Conservation (phyloP, 2,113 vertebrate genomes). For the Rynchops niger region DNA sequence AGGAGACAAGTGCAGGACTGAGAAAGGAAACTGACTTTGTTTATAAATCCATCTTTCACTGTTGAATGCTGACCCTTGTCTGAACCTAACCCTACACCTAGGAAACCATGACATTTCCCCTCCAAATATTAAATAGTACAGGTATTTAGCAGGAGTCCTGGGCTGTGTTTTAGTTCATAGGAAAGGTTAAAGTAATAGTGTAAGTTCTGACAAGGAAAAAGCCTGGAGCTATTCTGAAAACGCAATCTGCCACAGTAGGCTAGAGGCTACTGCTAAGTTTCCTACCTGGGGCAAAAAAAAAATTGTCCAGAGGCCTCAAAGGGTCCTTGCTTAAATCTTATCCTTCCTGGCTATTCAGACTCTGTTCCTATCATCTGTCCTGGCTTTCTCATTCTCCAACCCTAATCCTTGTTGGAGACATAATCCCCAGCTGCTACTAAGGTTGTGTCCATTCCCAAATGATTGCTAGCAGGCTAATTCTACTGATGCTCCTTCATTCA, state of each 20-base stretch:
- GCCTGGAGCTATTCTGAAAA: neutral
- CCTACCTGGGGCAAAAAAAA: neutral
- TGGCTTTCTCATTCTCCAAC: neutral
- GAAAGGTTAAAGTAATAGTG: neutral
- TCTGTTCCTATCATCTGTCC: neutral
- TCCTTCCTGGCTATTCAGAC: neutral
- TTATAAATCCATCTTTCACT: neutral
- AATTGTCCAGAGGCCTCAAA: neutral
- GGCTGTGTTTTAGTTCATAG: neutral
- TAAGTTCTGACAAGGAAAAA: neutral
- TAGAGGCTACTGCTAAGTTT: neutral
- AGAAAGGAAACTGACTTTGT: neutral
- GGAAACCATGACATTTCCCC: neutral
- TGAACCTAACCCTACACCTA: neutral
- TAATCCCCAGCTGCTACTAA: neutral
- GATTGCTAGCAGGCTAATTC: neutral
- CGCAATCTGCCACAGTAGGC: neutral
- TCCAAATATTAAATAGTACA: neutral
- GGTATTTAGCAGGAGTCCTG: neutral
- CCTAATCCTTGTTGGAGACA: neutral
- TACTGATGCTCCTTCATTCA: neutral
- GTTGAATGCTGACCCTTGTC: neutral
- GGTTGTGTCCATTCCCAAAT: neutral
- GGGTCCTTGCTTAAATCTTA: neutral
- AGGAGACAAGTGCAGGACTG: neutral